A percentile compares a stretch with the other conserved stretches of the same genome.
phyloP scores from a whole-genome alignment of 1,140 invertebrate species.

The Chlorops oryzae region DNA sequence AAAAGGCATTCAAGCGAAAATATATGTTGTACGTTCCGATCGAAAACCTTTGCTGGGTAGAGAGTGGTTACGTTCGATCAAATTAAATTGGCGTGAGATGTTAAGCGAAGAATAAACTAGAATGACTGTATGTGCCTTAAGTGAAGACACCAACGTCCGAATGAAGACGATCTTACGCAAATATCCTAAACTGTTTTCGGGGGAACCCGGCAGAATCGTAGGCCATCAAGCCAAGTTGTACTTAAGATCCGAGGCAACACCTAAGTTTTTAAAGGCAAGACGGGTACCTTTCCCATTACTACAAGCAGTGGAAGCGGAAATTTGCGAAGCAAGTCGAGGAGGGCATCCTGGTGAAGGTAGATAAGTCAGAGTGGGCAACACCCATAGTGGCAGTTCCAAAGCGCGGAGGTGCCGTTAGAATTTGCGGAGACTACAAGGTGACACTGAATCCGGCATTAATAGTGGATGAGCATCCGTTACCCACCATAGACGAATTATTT shows the following conservation, averaged over 20 bases:
- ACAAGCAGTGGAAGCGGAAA: constrained; percentile 40
- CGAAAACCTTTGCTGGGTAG: neutral
- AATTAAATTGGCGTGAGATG: neutral
- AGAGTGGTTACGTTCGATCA: neutral
- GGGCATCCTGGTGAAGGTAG: constrained; percentile 22
- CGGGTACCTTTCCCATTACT: constrained; percentile 42
- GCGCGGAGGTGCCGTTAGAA: constrained; percentile 36
- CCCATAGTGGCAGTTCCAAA: constrained; percentile 50
- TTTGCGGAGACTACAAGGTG: constrained; percentile 49
- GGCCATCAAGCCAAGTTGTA: neutral
- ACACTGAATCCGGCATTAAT: constrained; percentile 35
- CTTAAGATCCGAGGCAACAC: neutral
- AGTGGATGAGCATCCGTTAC: constrained; percentile 13
- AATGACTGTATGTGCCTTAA: neutral
- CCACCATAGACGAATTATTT: neutral
- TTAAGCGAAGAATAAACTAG: neutral
- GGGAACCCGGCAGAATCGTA: neutral
- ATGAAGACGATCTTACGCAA: too few species aligned
- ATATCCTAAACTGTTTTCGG: neutral
- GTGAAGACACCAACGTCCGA: too few species aligned
- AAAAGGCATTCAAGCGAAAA: neutral
- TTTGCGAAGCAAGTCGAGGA: constrained; percentile 33
- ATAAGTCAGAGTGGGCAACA: constrained; percentile 41
- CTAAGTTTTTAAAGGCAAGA: constrained; percentile 8
- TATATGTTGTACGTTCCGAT: neutral